A percentile compares a stretch with the other conserved stretches of the same genome.
Evolutionary conservation across 2,888 invertebrate species (phyloP).

Genomic region (Lasioglossum leucozonium): DNA sequence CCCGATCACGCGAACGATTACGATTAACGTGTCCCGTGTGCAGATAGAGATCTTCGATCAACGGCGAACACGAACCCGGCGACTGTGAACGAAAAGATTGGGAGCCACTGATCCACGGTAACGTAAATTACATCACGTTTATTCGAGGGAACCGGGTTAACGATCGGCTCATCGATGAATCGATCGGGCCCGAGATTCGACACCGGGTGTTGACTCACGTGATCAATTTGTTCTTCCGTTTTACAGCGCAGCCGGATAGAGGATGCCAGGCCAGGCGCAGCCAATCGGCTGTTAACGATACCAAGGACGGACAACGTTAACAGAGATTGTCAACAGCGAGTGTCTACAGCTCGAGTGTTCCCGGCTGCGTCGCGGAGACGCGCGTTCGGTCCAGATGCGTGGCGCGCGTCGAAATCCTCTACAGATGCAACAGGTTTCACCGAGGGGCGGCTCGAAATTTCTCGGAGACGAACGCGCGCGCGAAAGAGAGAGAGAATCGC

Average conservation of each 20-base stretch:
- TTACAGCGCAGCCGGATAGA: not conserved
- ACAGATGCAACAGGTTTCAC: slow-evolving; percentile 50
- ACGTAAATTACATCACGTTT: slow-evolving; percentile 16
- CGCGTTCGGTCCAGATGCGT: not conserved
- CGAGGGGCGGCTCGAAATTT: slow-evolving; percentile 40
- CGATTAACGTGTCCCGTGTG: not conserved
- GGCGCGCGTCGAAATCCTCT: not conserved
- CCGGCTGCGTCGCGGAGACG: not conserved
- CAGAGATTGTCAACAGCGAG: slow-evolving; percentile 6
- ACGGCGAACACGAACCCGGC: not conserved
- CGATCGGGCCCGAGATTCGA: not conserved
- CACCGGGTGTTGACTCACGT: not conserved
- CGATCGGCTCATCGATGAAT: not conserved
- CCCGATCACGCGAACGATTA: not conserved
- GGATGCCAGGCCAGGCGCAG: not conserved
- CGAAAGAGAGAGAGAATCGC: slow-evolving; percentile 20
- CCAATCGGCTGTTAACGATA: not conserved
- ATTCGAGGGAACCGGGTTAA: slow-evolving; percentile 1
- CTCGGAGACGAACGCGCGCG: slow-evolving; percentile 10
- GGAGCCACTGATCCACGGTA: slow-evolving; percentile 5
- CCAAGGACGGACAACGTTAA: slow-evolving; percentile 11
- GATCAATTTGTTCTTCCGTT: slow-evolving; percentile 19
- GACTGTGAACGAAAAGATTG: not conserved
- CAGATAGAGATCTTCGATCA: not conserved
- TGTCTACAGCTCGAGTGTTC: not conserved